Percentiles rank a stretch among this genome's conserved stretches.
Conservation (phyloP, 2,888 invertebrate genomes). For the Callinectes sapidus region DNA sequence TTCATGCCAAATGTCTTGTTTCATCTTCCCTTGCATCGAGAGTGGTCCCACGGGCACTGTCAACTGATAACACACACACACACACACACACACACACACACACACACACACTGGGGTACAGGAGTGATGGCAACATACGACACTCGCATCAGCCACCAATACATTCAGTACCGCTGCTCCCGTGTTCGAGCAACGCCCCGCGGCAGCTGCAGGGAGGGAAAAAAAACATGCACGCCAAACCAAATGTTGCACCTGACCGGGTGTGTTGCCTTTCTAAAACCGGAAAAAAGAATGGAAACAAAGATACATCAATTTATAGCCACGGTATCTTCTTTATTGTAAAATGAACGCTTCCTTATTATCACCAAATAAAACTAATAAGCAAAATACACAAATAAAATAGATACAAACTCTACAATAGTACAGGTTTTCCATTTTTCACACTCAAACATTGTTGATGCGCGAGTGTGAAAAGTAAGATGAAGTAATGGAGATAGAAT, state of each 20-base stretch:
- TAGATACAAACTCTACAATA: not conserved
- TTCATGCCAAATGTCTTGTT: constrained; percentile 28
- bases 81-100: constrained; percentile 12
- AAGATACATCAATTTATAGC: not conserved
- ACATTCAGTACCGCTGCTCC: not conserved
- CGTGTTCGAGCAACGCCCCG: not conserved
- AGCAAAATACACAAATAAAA: not conserved
- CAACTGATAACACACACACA: not conserved
- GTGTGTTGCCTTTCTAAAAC: no score
- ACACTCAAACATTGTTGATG: not conserved
- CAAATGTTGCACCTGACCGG: not conserved
- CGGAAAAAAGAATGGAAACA: no score
- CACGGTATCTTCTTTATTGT: not conserved
- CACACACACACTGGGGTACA: not conserved
- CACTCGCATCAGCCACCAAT: not conserved
- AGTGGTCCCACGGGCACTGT: not conserved
- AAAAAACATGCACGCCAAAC: not conserved
- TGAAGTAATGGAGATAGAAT: constrained; percentile 27
- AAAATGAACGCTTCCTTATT: not conserved
- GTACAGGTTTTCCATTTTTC: not conserved
- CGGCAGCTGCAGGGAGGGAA: not conserved
- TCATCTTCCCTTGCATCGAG: not conserved
- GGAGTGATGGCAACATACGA: not conserved
- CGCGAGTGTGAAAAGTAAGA: not conserved
- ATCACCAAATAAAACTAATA: not conserved